Evolutionary conservation across 2,797 vertebrate genomes (phyloP).

Genomic region (Chelon labrosus): DNA sequence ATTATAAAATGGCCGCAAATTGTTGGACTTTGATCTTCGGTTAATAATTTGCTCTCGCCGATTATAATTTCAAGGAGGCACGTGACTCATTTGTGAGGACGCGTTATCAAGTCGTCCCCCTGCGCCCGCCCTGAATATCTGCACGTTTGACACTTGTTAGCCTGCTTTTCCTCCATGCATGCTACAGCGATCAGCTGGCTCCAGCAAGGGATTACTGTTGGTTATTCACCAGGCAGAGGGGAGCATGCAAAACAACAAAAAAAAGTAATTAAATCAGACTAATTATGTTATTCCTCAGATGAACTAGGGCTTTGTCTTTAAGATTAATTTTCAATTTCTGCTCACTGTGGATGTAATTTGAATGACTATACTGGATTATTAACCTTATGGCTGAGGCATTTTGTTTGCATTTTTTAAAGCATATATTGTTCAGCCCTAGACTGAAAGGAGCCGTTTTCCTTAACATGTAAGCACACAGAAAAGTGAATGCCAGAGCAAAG

Average conservation of each 20-base stretch:
- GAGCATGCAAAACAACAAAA: no score
- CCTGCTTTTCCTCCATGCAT: background rate
- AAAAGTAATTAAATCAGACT: no score
- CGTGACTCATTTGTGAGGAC: background rate
- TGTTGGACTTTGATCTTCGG: slow-evolving; percentile 18
- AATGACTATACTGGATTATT: background rate
- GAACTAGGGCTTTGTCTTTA: background rate
- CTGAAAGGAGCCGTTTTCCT: background rate
- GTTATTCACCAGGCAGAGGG: background rate
- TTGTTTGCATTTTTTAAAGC: background rate
- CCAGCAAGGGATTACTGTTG: background rate
- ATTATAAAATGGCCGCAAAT: slow-evolving; percentile 23
- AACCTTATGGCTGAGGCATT: background rate
- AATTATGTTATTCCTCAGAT: background rate
- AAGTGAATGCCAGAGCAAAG: slow-evolving; percentile 17
- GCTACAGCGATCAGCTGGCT: background rate
- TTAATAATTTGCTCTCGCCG: slow-evolving; percentile 15
- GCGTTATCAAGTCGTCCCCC: background rate
- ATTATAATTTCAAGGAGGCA: slow-evolving; percentile 31
- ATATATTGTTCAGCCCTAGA: background rate
- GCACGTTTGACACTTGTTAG: background rate
- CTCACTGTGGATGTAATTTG: background rate
- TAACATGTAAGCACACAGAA: slow-evolving; percentile 13
- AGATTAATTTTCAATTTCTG: background rate
- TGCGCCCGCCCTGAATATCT: no score